These are phyloP conservation scores for Argya squamiceps DNA, from an alignment of 2,797 vertebrate species.

Conservation along the genomic window DNA sequence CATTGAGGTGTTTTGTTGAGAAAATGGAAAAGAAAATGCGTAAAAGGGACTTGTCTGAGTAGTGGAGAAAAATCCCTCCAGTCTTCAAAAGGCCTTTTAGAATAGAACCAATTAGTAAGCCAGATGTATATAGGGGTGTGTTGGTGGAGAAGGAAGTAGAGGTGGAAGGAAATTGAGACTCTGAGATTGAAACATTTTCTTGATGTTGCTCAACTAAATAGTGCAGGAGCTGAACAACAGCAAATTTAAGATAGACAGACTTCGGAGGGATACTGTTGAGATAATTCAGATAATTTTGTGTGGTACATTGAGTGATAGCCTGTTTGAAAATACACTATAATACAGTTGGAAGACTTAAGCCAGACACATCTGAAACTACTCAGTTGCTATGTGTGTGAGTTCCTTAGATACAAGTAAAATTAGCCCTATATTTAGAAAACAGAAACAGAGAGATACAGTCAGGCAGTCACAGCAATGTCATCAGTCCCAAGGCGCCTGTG, in stretches of 20 bases:
- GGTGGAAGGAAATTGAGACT: background rate
- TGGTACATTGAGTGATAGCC: background rate
- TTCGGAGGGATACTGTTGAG: background rate
- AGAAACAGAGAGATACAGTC: background rate
- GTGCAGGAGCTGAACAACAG: background rate
- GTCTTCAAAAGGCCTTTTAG: background rate
- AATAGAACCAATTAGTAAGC: background rate
- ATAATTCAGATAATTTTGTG: background rate
- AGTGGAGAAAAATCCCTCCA: background rate
- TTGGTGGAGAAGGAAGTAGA: fast-evolving
- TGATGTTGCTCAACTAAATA: background rate
- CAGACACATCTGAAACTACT: background rate
- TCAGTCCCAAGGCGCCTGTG: background rate
- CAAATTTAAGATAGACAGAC: background rate
- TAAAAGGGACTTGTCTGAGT: background rate
- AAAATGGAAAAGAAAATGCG: background rate
- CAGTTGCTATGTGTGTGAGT: background rate
- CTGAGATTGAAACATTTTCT: background rate
- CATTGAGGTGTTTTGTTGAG: background rate
- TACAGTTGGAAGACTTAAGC: background rate
- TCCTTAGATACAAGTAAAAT: background rate
- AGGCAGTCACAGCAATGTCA: background rate
- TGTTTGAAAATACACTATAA: background rate
- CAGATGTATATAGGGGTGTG: background rate
- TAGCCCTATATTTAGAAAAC: conserved; percentile 12